Conservation (phyloP, 2,113 vertebrate species). For the Fregetta grallaria region DNA sequence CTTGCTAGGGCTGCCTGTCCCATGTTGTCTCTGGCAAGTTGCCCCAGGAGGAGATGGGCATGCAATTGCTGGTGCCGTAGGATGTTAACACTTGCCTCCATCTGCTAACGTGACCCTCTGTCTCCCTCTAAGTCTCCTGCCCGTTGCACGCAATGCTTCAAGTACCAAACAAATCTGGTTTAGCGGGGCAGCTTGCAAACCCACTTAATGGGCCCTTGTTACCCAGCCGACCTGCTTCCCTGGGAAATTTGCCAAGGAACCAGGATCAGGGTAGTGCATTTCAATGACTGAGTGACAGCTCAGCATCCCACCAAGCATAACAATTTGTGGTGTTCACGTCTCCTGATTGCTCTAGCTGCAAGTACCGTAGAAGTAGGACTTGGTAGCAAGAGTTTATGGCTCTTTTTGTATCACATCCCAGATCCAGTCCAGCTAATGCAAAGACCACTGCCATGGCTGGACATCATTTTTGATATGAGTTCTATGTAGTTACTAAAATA, state of each 20-base stretch:
- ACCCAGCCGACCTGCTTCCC: background rate
- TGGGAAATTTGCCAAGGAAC: background rate
- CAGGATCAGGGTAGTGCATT: fast-evolving
- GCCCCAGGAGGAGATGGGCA: background rate
- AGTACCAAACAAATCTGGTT: background rate
- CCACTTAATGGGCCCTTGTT: background rate
- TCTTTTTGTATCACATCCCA: background rate
- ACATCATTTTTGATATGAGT: background rate
- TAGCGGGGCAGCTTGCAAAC: background rate
- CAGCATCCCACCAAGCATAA: background rate
- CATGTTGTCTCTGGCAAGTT: fast-evolving
- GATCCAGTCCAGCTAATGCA: background rate
- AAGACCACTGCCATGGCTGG: background rate
- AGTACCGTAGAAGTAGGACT: background rate
- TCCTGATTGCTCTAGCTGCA: fast-evolving
- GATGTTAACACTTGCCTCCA: background rate
- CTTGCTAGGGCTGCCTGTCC: background rate
- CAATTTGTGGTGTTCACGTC: background rate
- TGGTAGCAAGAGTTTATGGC: background rate
- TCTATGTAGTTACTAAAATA: background rate
- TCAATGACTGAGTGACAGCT: background rate
- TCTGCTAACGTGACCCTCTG: background rate
- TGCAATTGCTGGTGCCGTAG: background rate
- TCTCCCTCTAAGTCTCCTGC: background rate
- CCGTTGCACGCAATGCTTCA: fast-evolving